A percentile compares a stretch with the other conserved stretches of the same genome.
Evolutionary conservation across 2,113 vertebrate genomes (phyloP).

Genomic region (Cavia porcellus): DNA sequence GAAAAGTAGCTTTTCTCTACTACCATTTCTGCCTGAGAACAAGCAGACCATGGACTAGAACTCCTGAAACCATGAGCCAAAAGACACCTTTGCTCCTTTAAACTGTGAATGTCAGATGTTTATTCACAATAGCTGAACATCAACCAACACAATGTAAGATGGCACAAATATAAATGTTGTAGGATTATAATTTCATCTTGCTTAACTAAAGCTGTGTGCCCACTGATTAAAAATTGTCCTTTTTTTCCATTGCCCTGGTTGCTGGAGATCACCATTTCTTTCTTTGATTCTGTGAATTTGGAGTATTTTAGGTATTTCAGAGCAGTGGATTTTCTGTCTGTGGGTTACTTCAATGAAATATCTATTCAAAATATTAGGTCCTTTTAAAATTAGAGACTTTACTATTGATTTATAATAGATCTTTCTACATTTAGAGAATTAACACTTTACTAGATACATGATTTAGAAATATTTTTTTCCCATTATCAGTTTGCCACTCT

Average conservation of each 20-base stretch:
- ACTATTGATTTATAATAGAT: background rate
- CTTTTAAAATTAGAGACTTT: background rate
- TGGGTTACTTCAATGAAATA: background rate
- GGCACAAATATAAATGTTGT: background rate
- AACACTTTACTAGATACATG: background rate
- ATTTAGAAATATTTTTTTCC: background rate
- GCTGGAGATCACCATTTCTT: background rate
- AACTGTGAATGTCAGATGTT: background rate
- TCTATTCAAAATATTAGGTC: background rate
- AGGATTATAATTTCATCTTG: background rate
- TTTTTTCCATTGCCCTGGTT: too few species aligned
- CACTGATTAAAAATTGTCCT: background rate
- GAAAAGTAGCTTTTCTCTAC: background rate
- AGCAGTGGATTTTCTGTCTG: background rate
- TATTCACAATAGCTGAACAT: background rate
- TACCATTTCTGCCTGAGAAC: background rate
- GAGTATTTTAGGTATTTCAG: background rate
- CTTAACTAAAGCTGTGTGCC: background rate
- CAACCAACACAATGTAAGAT: background rate
- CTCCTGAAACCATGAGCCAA: background rate
- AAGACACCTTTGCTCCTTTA: background rate
- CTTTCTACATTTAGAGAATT: background rate
- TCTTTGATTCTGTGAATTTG: background rate
- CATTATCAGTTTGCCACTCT: background rate
- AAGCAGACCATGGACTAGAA: background rate